Evolutionary conservation across 1,140 invertebrate species (phyloP), one percentile per base, ranked within the genome.

Genomic region (Aethina tumida): DNA sequence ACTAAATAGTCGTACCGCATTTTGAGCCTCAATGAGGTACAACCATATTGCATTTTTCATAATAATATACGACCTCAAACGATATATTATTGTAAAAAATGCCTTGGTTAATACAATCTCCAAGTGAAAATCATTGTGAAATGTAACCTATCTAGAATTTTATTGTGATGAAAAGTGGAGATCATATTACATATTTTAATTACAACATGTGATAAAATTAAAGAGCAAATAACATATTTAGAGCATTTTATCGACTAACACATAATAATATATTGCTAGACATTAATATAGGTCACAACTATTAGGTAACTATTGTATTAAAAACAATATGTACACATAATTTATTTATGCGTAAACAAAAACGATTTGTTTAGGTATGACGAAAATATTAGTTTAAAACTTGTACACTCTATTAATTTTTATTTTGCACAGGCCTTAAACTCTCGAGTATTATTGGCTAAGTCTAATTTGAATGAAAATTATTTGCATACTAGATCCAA

Each of bases 21-120:
- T 58, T 58, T 56, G 53, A 58, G 53, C 52, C 53, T 19, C 40
- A 56, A 56, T 49, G 43, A 22, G 47, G 43, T 54, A 49, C 39
- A 43, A 41, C 45, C 29, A 24, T 24, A 20, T n/a, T n/a, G n/a
- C n/a, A n/a, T 38, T 36, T 33, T 21, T 18, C 14, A 4, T 14
- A 17, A 20, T 12, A 34, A 34, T 20, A 20, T 17, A 19, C 30
- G n/a, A 32, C 30, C 13, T 32, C 5, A 14, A 18, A 13, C n/a
- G 4, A 20, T 20, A 13, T 20, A 18, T 34, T 34, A 20, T 5
- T n/a, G 18, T 8, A 14, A 22, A 34, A 34, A 2, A 14, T 4
- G n/a, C 2, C 2, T 34, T 17, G 12, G 32, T 34, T 17, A 34
- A 31, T 33, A 43, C 22, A 37, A 30, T 22, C 39, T 43, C 25